Percentiles rank a stretch among this genome's conserved stretches.
Conservation (phyloP, 2,113 vertebrate species). For the Eolophus roseicapilla region DNA sequence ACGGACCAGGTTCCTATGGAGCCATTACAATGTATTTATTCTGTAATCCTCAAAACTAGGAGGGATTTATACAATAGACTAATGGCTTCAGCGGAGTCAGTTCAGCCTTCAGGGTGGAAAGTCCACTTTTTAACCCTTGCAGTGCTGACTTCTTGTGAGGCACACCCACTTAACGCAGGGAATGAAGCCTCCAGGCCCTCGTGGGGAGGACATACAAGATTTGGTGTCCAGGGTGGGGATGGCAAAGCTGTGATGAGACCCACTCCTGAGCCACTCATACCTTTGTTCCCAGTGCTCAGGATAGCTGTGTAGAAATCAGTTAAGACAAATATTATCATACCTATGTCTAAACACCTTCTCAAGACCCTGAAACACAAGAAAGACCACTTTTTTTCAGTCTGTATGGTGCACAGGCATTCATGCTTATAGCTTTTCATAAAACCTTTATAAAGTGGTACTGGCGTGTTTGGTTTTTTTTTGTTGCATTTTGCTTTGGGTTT, state of each 20-base stretch:
- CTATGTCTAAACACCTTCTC: background rate
- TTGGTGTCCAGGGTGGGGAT: background rate
- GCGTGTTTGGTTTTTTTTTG: background rate
- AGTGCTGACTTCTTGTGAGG: background rate
- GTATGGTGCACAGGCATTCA: background rate
- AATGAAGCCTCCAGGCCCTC: background rate
- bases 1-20: background rate
- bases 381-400: background rate
- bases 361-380: background rate
- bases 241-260: background rate
- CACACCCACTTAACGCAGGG: background rate
- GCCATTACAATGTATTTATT: conserved; percentile 51
- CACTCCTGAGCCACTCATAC: background rate
- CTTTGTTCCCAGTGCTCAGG: background rate
- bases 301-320: conserved; percentile 16
- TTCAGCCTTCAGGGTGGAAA: conserved; percentile 10
- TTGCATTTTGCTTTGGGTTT: background rate
- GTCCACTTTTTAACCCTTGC: conserved; percentile 32
- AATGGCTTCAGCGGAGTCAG: conserved; percentile 48
- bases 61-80: conserved; percentile 57
- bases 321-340: background rate
- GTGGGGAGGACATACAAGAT: background rate
- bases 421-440: background rate
- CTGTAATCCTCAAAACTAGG: conserved; percentile 48
- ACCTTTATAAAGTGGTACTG: background rate